Percentiles rank a stretch among this genome's conserved stretches.
Conservation (phyloP, 92 coral and sea anemone genomes). For the Desmophyllum pertusum region DNA sequence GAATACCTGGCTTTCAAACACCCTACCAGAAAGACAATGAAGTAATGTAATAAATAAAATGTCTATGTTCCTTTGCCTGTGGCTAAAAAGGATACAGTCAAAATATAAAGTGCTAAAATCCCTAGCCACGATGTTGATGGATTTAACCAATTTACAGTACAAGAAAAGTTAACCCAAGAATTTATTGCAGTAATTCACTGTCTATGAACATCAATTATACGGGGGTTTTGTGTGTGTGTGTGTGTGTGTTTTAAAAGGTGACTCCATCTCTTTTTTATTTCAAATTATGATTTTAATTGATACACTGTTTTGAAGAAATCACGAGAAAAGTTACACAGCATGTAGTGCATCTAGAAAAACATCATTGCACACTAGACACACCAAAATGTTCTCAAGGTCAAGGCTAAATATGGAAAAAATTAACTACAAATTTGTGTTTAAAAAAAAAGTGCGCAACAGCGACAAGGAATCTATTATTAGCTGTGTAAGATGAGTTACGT, state of each 20-base stretch:
- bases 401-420: constrained; percentile 21
- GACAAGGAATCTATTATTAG: constrained; percentile 13
- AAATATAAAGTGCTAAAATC: neutral
- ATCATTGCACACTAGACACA: neutral
- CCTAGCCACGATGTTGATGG: no score
- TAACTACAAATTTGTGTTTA: neutral
- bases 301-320: neutral
- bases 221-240: no score
- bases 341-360: neutral
- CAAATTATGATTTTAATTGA: neutral
- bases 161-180: no score
- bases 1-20: no score
- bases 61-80: neutral
- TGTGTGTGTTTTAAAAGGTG: neutral
- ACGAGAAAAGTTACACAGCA: neutral
- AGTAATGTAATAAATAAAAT: neutral
- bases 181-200: no score
- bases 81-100: neutral
- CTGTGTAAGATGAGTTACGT: neutral
- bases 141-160: no score
- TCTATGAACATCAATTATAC: no score
- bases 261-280: neutral
- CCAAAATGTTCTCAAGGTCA: constrained; percentile 10
- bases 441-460: neutral
- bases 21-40: neutral